A percentile compares a stretch with the other conserved stretches of the same genome.
phyloP scores from a whole-genome alignment of 2,888 invertebrate species.

The Pachycephus smyrnensis region DNA sequence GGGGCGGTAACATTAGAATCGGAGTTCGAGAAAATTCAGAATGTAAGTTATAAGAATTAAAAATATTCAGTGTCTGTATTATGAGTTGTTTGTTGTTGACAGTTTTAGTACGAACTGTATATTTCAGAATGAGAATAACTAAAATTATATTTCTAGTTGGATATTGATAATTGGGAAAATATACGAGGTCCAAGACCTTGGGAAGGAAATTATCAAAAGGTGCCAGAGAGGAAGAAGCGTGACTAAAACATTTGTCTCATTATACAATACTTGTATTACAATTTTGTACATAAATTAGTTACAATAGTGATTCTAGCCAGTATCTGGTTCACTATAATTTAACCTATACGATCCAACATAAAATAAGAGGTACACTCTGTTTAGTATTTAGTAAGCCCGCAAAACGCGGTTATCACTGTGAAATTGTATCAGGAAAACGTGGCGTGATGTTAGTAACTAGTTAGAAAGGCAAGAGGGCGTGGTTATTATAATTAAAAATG shows the following conservation, averaged over 20 bases:
- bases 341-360: background rate
- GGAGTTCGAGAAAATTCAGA: background rate
- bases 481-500: background rate
- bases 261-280: background rate
- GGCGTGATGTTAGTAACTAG: background rate
- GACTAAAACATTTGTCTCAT: background rate
- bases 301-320: background rate
- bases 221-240: background rate
- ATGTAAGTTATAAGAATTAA: background rate
- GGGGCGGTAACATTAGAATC: background rate
- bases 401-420: background rate
- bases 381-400: background rate
- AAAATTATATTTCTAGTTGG: background rate
- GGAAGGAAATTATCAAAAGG: background rate
- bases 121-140: background rate
- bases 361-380: background rate
- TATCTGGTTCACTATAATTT: too few species aligned
- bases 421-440: background rate
- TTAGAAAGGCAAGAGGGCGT: background rate
- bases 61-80: background rate
- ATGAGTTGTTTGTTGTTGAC: background rate
- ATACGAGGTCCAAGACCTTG: background rate
- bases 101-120: background rate
- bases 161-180: background rate
- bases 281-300: background rate